Evolutionary conservation across 1,140 invertebrate species (phyloP), one percentile per base, ranked within the genome.

Genomic region (Drosophila navojoa): DNA sequence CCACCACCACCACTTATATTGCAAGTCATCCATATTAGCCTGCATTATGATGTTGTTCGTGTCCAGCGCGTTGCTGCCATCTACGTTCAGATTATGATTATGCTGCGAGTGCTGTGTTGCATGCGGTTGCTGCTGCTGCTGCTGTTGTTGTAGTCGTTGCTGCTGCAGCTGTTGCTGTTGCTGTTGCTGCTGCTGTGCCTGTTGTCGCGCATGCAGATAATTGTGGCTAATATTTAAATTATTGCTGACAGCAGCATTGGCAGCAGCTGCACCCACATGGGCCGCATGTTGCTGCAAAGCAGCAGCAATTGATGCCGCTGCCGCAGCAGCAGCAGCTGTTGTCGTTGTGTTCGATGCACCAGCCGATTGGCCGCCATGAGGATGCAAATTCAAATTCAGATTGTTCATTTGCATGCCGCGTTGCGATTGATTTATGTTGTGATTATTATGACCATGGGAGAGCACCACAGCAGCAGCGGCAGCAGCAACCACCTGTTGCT

Each of bases 1-100:
- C 90, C 90, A 91, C 90, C 90, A 91, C 90, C 90, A 91, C 90
- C 90, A 91, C 71, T 91, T 91, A 91, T 91, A 91, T 73, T 91
- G 90, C 81, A 91, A 78, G 67, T 91, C 90, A 72, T 91, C 90
- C 80, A 91, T 91, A 77, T 91, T 91, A 40, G 86, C 90, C 76
- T 91, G 89, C 89, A 91, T 91, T 67, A 91, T 90, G 57, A 91
- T 91, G 70, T 91, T 91, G 74, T 91, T 91, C 35, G 89, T 57
- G 70, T 81, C 82, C 10, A 81, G 66, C 45, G 59, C 44, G 29
- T 52, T 73, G 59, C 58, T 69, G 59, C 75, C 71, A 38, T 74
- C 72, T 52, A 85, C 76, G 72, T 87, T 84, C 13, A 85, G 60
- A 71, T 85, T 90, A 45, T 76, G 84, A 77, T 91, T 91, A 62